Base-by-base conservation (phyloP, 2,797 vertebrate genomes). In the Rhinichthys osculus region DNA sequence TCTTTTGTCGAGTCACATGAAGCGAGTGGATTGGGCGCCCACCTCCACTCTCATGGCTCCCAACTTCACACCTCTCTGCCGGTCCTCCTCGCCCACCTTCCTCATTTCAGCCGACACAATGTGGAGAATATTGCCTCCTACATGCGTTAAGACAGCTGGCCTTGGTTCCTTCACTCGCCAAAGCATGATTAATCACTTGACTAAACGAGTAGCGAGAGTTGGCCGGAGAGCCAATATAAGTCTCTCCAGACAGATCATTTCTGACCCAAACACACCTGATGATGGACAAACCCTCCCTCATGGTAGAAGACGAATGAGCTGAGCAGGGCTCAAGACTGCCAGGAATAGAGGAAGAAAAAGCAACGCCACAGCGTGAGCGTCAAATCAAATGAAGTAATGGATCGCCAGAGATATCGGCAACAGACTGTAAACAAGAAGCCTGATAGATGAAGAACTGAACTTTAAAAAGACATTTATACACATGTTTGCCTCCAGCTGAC, bases 121-220 rank as follows among this genome's bases (percentile, higher is more conserved):
- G 87, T 85, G 85, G 86, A 85, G 88, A 90, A 87, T 81, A 88
- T 91, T 90, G 92, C 88, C 88, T 89, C 93, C 93, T 93, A 93
- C 94, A 72, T 86, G 66, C 66, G 44, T 52, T 73, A 88, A 82
- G 90, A 93, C 89, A 85, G 90, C 93, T 93, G 93, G 95, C 95
- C 95, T 95, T 94, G 93, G 92, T 82, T 91, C 87, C 91, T 92
- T 88, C 78, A 62, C 87, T 89, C 90, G 91, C 90, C 87, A 74
- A 84, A 91, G 92, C 89, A 90, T 94, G 93, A 96, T 96, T 95
- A 95, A 95, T 95, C 94, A 91, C 91, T 92, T 88, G 90, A 95
- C 93, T 93, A 94, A 93, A 93, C 91, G 88, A 93, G 91, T 92
- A 92, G 92, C 92, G 86, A 91, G 90, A 93, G 91, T 89, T 86